Evolutionary conservation across 2,113 vertebrate species (phyloP), one percentile per base, ranked within the genome.

Genomic region (Bombycilla garrulus): DNA sequence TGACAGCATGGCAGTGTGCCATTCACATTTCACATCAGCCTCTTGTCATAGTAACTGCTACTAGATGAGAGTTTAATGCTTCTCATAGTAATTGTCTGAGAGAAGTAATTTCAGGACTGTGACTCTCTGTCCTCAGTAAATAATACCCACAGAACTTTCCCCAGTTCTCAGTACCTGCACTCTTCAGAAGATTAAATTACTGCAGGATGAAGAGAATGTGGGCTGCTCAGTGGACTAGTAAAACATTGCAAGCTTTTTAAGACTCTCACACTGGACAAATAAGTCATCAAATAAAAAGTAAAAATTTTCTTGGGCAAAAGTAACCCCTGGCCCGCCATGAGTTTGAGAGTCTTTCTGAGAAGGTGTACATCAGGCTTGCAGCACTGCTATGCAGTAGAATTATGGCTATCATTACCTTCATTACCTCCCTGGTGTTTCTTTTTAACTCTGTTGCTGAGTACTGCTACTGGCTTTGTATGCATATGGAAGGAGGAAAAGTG

Each of bases 161-260:
- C 28, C 50, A 86, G 0, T 24, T 84, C 91, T 97, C 88, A 58
- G 38, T 50, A 66, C 73, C 38, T 48, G 62, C 28, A 5, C 31
- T 8, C 87, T 94, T 94, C 66, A 81, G 42, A 96, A 98, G 87
- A 96, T 97, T 95, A 89, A 94, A 91, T 96, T 95, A 82, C 94
- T 72, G 60, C 64, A 87, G 93, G 88, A 86, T 93, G 94, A 97
- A 95, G 76, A 98, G 92, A 97, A 87, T 51, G 24, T 11, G 11
- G 57, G 36, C 81, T 92, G 81, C 80, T 85, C 83, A 86, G 92
- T 16, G 40, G 92, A 70, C 69, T 97, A 84, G 92, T 92, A 88
- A 95, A 88, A 71, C 13, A 16, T 72, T 81, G 31, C 53, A 95
- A 81, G 91, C 53, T 93, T 97, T 81, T 80, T 87, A 72, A 85